Conservation (phyloP, 2,888 invertebrate genomes). For the Dermolepida albohirtum region DNA sequence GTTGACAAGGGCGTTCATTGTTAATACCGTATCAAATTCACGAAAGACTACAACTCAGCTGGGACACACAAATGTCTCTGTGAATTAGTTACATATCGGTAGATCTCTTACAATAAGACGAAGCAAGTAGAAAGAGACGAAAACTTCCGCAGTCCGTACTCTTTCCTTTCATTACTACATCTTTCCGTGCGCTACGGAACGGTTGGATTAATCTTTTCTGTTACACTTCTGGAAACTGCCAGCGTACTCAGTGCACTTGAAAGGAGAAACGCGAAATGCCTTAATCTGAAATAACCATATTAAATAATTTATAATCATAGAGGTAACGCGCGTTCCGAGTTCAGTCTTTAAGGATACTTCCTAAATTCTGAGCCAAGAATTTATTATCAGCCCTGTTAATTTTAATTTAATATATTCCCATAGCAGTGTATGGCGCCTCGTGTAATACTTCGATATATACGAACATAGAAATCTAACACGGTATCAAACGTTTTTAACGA, state of each 20-base stretch:
- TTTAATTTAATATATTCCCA: constrained; percentile 49
- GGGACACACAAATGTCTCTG: constrained; percentile 31
- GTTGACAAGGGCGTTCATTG: constrained; percentile 7
- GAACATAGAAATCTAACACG: no score
- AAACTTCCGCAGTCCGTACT: constrained; percentile 42
- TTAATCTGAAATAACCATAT: constrained; percentile 56
- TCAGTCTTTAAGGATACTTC: constrained; percentile 50
- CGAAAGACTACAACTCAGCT: constrained; percentile 9
- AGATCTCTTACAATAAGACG: constrained; percentile 38
- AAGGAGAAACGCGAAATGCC: constrained; percentile 51
- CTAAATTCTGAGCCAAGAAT: constrained; percentile 51
- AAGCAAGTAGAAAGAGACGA: constrained; percentile 29
- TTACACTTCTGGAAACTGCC: constrained; percentile 30
- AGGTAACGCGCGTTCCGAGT: constrained; percentile 52
- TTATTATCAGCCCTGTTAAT: constrained; percentile 53
- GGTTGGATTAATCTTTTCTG: constrained; percentile 51
- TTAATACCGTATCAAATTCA: constrained; percentile 6
- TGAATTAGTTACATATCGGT: constrained; percentile 44
- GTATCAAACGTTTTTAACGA: no score
- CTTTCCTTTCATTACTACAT: constrained; percentile 50
- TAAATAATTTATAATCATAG: constrained; percentile 57
- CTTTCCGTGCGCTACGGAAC: constrained; percentile 49
- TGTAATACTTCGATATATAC: no score
- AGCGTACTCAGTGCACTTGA: constrained; percentile 41
- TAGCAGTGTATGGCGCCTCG: no score